These are phyloP conservation scores for Otis tarda DNA, from an alignment of 2,113 vertebrate species.

Conservation along the genomic window DNA sequence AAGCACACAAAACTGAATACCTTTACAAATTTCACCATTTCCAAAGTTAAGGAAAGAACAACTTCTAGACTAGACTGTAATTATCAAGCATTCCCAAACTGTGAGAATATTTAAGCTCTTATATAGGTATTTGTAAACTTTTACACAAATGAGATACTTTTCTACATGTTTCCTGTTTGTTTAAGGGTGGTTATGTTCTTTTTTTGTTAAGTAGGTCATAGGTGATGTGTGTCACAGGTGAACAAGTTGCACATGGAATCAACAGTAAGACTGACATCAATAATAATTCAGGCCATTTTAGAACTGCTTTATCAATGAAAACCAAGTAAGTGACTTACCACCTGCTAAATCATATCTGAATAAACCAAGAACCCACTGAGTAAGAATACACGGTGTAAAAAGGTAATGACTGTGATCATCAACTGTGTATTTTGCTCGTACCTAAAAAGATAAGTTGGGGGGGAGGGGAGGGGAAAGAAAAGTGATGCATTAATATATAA, in stretches of 20 bases:
- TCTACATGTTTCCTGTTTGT: too few relatives aligned
- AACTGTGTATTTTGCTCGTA: constrained; percentile 89
- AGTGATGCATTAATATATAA: not conserved
- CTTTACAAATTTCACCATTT: not conserved
- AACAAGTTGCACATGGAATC: not conserved
- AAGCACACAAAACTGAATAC: not conserved
- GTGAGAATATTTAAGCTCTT: not conserved
- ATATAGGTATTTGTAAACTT: not conserved
- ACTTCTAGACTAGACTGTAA: not conserved
- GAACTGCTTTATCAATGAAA: not conserved
- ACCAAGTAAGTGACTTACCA: constrained; percentile 78
- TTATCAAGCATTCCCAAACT: not conserved
- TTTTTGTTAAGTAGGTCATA: not conserved
- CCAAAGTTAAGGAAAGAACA: not conserved
- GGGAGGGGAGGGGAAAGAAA: not conserved
- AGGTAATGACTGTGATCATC: constrained; percentile 96
- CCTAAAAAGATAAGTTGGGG: constrained; percentile 69
- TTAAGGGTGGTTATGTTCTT: not conserved
- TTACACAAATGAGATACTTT: not conserved
- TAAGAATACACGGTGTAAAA: constrained; percentile 94
- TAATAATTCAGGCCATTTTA: not conserved
- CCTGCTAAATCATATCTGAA: constrained; percentile 91
- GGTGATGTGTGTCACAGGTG: not conserved
- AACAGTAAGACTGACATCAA: not conserved
- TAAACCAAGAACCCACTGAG: constrained; percentile 94